Percentiles rank a stretch among this genome's conserved stretches.
Evolutionary conservation across 2,888 invertebrate species (phyloP).

Genomic region (Tachina fera): DNA sequence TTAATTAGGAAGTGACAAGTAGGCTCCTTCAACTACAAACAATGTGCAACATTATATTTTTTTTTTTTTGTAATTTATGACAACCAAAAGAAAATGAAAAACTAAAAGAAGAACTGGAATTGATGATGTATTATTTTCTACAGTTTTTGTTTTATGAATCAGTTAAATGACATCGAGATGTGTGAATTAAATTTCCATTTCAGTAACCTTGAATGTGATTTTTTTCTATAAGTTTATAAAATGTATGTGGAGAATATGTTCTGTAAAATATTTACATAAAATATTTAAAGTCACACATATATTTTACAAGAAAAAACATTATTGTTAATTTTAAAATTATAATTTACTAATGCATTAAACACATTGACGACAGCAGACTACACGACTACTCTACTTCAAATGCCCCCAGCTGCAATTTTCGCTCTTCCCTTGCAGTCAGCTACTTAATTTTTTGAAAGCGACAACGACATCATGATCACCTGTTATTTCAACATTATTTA

Average conservation of each 20-base stretch:
- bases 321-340: no score
- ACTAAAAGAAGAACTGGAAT: neutral
- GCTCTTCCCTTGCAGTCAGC: no score
- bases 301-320: no score
- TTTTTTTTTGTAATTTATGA: conserved; percentile 40
- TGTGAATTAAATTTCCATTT: conserved; percentile 52
- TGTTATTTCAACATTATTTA: no score
- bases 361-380: no score
- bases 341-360: no score
- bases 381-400: no score
- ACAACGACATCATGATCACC: no score
- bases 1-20: conserved; percentile 71
- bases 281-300: no score
- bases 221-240: neutral
- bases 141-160: conserved; percentile 49
- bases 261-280: neutral
- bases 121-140: conserved; percentile 20
- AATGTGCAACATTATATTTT: conserved; percentile 5
- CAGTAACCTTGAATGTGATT: conserved; percentile 57
- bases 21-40: conserved; percentile 53
- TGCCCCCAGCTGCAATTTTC: no score
- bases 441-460: no score
- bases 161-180: conserved; percentile 52
- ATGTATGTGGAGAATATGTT: neutral
- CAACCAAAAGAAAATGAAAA: conserved; percentile 8